A percentile compares a stretch with the other conserved stretches of the same genome.
Conservation (phyloP, 2,113 vertebrate genomes). For the Hippocampus abdominalis region DNA sequence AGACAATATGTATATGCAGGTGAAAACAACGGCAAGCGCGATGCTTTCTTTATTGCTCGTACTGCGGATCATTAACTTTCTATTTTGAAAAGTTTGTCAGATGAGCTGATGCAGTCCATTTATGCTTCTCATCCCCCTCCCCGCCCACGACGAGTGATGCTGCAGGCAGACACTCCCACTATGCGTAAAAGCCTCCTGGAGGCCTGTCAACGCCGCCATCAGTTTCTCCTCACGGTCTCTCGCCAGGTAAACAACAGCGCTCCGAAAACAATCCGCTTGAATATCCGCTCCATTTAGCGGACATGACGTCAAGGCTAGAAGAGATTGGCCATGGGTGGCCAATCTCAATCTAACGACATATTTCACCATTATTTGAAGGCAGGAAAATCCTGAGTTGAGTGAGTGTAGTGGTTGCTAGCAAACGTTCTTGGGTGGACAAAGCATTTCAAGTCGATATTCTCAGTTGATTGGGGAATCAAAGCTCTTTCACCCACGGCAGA, state of each 20-base stretch:
- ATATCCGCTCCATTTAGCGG: conserved; percentile 24
- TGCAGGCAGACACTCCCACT: conserved; percentile 25
- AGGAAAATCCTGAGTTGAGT: too few relatives aligned
- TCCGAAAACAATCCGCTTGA: conserved; percentile 33
- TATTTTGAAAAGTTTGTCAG: conserved; percentile 26
- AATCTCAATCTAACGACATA: not conserved
- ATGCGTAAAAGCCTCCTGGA: conserved; percentile 38
- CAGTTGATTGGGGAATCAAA: too few relatives aligned
- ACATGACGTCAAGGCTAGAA: not conserved
- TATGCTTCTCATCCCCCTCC: conserved; percentile 1
- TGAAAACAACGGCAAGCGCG: conserved; percentile 14
- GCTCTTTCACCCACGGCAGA: too few relatives aligned
- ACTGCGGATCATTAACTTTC: conserved; percentile 39
- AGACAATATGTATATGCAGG: conserved; percentile 4
- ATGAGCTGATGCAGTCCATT: conserved; percentile 25
- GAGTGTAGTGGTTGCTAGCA: too few relatives aligned
- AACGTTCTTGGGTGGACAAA: too few relatives aligned
- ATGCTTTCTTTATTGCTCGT: conserved; percentile 30
- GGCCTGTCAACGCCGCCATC: conserved; percentile 43
- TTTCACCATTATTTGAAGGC: too few relatives aligned
- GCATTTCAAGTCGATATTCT: too few relatives aligned
- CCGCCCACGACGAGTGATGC: not conserved
- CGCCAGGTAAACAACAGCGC: conserved; percentile 44
- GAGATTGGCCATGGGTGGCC: not conserved
- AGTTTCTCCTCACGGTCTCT: conserved; percentile 37